Evolutionary conservation across 2,113 vertebrate genomes (phyloP).

Genomic region (Phycodurus eques): DNA sequence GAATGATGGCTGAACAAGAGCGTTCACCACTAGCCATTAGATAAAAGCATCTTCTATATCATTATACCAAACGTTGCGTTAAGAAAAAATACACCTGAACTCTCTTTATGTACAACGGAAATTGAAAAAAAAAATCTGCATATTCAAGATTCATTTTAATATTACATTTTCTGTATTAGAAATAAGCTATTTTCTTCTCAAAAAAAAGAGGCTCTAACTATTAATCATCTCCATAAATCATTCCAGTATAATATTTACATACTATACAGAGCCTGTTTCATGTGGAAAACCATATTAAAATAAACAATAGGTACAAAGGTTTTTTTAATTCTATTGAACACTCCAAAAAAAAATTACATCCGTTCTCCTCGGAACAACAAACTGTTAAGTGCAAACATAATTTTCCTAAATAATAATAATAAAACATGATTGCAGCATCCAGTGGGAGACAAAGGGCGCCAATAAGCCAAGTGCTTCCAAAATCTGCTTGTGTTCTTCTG

Average conservation of each 20-base stretch:
- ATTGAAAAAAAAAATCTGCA: slow-evolving; percentile 68
- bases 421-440: slow-evolving; percentile 79
- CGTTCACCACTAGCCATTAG: slow-evolving; percentile 61
- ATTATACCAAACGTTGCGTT: slow-evolving; percentile 59
- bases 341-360: slow-evolving; percentile 75
- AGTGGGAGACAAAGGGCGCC: slow-evolving; percentile 76
- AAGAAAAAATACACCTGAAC: slow-evolving; percentile 74
- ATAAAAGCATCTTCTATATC: slow-evolving; percentile 46
- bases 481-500: slow-evolving; percentile 51
- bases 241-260: slow-evolving; percentile 75
- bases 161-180: slow-evolving; percentile 84
- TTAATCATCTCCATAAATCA: slow-evolving; percentile 66
- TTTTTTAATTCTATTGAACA: slow-evolving; percentile 66
- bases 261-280: slow-evolving; percentile 80
- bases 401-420: slow-evolving; percentile 25
- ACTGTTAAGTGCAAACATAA: slow-evolving; percentile 88
- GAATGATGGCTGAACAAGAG: slow-evolving; percentile 62
- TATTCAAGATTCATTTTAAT: slow-evolving; percentile 85
- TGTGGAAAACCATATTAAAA: slow-evolving; percentile 82
- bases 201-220: slow-evolving; percentile 69
- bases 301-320: slow-evolving; percentile 86
- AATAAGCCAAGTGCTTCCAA: slow-evolving; percentile 69
- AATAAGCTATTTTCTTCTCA: slow-evolving; percentile 80
- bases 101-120: slow-evolving; percentile 72
- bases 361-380: slow-evolving; percentile 75